A percentile compares a stretch with the other conserved stretches of the same genome.
phyloP scores from a whole-genome alignment of 2,113 vertebrate genomes.

The Cyprinodon variegatus region DNA sequence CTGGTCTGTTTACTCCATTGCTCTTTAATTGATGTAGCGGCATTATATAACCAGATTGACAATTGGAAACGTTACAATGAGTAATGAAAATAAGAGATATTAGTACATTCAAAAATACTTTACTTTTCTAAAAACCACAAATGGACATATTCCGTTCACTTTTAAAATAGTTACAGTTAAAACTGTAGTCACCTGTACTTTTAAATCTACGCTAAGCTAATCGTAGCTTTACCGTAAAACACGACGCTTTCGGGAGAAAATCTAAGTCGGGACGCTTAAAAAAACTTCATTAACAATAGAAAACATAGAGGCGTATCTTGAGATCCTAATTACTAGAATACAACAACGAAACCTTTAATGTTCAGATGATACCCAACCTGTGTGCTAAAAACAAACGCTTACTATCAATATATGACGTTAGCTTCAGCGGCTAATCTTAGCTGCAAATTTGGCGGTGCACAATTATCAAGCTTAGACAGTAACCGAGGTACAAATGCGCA shows the following conservation, averaged over 20 bases:
- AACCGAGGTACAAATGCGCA: neutral
- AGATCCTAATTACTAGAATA: accelerated
- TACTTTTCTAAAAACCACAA: neutral
- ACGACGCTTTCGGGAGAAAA: neutral
- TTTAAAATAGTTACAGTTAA: neutral
- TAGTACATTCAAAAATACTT: no score
- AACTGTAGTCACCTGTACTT: neutral
- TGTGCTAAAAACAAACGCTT: conserved; percentile 72
- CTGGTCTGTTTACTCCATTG: no score
- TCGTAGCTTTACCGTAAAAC: neutral
- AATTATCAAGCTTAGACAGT: neutral
- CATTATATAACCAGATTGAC: no score
- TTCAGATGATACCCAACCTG: neutral
- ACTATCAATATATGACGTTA: conserved; percentile 28
- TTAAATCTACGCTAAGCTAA: neutral
- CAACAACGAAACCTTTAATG: neutral
- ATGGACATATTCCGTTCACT: neutral
- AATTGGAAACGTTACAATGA: no score
- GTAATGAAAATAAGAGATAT: no score
- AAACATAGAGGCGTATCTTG: neutral
- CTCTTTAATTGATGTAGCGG: no score
- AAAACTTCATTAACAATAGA: neutral
- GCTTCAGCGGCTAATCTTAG: conserved; percentile 49
- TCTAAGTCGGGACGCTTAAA: neutral
- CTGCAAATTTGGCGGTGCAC: conserved; percentile 20